These are phyloP conservation scores for Neostethus bicornis DNA, from an alignment of 2,797 vertebrate genomes.

Conservation along the genomic window DNA sequence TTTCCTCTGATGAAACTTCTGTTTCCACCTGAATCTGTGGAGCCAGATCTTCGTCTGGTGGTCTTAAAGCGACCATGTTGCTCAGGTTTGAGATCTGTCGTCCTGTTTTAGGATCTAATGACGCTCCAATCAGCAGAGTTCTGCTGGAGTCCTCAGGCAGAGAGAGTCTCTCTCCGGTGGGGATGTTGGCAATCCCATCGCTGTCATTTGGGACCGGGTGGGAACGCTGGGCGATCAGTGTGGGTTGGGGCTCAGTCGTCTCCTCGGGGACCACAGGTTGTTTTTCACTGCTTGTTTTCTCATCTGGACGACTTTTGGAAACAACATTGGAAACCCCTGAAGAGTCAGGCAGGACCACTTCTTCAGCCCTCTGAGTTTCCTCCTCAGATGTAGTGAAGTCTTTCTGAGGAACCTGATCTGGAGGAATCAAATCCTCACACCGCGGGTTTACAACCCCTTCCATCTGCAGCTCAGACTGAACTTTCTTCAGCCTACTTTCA, in stretches of 20 bases:
- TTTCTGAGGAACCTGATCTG: conserved; percentile 82
- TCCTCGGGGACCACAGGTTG: conserved; percentile 70
- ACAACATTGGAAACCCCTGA: conserved; percentile 84
- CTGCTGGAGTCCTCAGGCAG: conserved; percentile 80
- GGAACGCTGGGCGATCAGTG: conserved; percentile 85
- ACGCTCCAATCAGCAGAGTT: conserved; percentile 80
- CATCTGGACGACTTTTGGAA: conserved; percentile 79
- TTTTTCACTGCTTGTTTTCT: conserved; percentile 64
- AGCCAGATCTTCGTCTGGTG: conserved; percentile 80
- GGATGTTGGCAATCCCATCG: conserved; percentile 85
- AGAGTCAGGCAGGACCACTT: conserved; percentile 89
- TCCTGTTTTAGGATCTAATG: conserved; percentile 77
- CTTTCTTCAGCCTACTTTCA: conserved; percentile 86
- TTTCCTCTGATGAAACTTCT: conserved; percentile 44
- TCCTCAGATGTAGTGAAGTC: conserved; percentile 81
- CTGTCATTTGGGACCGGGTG: conserved; percentile 82
- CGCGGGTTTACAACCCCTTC: conserved; percentile 87
- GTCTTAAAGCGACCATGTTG: conserved; percentile 77
- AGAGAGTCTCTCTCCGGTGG: conserved; percentile 78
- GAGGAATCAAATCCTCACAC: conserved; percentile 78
- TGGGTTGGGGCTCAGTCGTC: conserved; percentile 84
- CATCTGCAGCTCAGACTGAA: conserved; percentile 89
- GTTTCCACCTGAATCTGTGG: conserved; percentile 62
- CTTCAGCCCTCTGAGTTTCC: conserved; percentile 88
- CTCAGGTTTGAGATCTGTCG: conserved; percentile 71